Conservation (phyloP, 1,140 invertebrate species). For the Nilaparvata lugens region DNA sequence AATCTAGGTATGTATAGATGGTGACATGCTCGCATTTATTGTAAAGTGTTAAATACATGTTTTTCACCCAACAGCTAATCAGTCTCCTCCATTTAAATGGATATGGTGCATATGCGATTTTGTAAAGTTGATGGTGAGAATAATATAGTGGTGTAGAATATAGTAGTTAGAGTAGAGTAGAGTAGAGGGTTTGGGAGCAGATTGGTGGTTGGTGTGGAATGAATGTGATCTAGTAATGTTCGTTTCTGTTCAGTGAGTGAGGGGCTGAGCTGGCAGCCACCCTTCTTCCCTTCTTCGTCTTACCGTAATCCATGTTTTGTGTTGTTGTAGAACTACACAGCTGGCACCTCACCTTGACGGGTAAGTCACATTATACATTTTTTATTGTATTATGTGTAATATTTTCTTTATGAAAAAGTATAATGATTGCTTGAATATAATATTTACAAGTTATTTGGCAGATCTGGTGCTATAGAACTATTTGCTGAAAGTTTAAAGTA, state of each 20-base stretch:
- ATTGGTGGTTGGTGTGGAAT: neutral
- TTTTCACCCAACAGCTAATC: no score
- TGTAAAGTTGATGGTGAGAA: conserved; percentile 1
- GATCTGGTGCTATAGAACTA: no score
- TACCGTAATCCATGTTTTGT: conserved; percentile 29
- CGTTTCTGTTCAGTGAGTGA: conserved; percentile 3
- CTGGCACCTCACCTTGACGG: conserved; percentile 44
- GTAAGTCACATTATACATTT: conserved; percentile 35
- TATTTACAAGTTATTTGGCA: no score
- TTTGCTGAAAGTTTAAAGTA: no score
- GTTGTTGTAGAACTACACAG: conserved; percentile 44
- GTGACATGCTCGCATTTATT: no score
- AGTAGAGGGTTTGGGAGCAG: neutral
- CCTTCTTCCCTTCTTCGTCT: conserved; percentile 4
- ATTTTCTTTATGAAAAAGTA: no score
- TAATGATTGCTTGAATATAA: no score
- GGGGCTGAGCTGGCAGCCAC: conserved; percentile 5
- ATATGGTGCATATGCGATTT: no score
- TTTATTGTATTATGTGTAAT: no score
- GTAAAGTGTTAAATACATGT: no score
- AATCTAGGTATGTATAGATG: no score
- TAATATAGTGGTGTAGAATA: neutral
- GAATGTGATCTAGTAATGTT: neutral
- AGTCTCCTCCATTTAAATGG: no score
- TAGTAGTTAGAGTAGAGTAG: neutral